phyloP scores from a whole-genome alignment of 2,888 invertebrate species.

The Brassicogethes aeneus region DNA sequence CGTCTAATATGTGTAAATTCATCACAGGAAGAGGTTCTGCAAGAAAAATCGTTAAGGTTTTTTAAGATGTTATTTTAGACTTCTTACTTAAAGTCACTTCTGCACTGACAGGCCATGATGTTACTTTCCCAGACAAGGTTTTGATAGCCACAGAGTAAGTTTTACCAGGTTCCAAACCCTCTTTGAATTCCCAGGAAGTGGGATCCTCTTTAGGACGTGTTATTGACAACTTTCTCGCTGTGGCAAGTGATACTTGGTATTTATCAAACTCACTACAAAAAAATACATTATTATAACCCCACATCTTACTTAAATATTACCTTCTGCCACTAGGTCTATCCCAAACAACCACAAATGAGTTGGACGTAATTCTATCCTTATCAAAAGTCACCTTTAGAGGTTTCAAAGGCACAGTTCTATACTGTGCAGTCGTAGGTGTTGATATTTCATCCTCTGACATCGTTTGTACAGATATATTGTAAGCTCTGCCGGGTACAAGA shows the following conservation, averaged over 20 bases:
- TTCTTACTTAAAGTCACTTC: slow-evolving; percentile 81
- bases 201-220: slow-evolving; percentile 59
- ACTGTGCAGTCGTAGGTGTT: slow-evolving; percentile 85
- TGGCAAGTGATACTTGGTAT: slow-evolving; percentile 75
- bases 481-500: slow-evolving; percentile 78
- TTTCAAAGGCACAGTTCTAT: slow-evolving; percentile 82
- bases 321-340: slow-evolving; percentile 73
- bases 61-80: not conserved
- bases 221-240: slow-evolving; percentile 59
- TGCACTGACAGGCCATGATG: slow-evolving; percentile 84
- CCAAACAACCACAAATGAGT: slow-evolving; percentile 77
- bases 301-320: too few species aligned
- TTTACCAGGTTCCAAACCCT: slow-evolving; percentile 78
- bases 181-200: slow-evolving; percentile 64
- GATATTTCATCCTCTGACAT: slow-evolving; percentile 89
- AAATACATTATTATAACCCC: too few species aligned
- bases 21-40: slow-evolving; percentile 69
- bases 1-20: slow-evolving; percentile 52
- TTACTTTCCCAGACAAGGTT: slow-evolving; percentile 89
- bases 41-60: slow-evolving; percentile 13
- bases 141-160: slow-evolving; percentile 87
- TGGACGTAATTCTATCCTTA: slow-evolving; percentile 58
- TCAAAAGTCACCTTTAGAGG: slow-evolving; percentile 80
- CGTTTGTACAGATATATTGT: slow-evolving; percentile 91
- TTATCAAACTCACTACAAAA: slow-evolving; percentile 77